phyloP scores from a whole-genome alignment of 2,888 invertebrate species.

The Eupeodes luniger region DNA sequence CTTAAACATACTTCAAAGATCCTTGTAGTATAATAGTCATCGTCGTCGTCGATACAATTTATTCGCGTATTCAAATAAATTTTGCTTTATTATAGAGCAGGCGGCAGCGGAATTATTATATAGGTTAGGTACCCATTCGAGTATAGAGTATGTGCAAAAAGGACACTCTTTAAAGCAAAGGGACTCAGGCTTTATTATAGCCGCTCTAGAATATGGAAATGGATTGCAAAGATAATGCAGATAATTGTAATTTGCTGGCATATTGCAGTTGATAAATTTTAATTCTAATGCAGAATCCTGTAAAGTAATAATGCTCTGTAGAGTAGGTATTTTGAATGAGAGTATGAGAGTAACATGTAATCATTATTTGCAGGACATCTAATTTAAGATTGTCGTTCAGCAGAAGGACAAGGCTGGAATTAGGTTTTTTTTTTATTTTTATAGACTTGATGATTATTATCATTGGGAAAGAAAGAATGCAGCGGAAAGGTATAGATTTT shows the following conservation, averaged over 20 bases:
- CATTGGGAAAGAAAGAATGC: too few relatives aligned
- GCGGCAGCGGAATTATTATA: background rate
- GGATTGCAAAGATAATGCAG: background rate
- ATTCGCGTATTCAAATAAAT: constrained; percentile 21
- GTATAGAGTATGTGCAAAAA: background rate
- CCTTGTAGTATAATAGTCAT: background rate
- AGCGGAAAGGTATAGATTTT: too few relatives aligned
- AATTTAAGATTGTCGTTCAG: background rate
- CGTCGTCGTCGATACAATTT: constrained; percentile 20
- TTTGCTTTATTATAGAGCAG: background rate
- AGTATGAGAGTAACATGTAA: background rate
- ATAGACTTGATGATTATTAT: too few relatives aligned
- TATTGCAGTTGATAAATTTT: constrained; percentile 46
- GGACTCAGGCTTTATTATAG: background rate
- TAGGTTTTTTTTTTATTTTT: background rate
- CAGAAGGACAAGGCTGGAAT: background rate
- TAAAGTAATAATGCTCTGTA: background rate
- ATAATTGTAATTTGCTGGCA: constrained; percentile 41
- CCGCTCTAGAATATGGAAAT: background rate
- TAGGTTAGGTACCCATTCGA: too few relatives aligned
- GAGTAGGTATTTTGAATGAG: background rate
- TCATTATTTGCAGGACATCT: constrained; percentile 40
- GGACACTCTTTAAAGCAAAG: background rate
- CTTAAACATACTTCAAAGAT: constrained; percentile 4
- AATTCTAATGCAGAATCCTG: constrained; percentile 9